phyloP scores from a whole-genome alignment of 2,797 vertebrate species.

The Microhierax caerulescens region DNA sequence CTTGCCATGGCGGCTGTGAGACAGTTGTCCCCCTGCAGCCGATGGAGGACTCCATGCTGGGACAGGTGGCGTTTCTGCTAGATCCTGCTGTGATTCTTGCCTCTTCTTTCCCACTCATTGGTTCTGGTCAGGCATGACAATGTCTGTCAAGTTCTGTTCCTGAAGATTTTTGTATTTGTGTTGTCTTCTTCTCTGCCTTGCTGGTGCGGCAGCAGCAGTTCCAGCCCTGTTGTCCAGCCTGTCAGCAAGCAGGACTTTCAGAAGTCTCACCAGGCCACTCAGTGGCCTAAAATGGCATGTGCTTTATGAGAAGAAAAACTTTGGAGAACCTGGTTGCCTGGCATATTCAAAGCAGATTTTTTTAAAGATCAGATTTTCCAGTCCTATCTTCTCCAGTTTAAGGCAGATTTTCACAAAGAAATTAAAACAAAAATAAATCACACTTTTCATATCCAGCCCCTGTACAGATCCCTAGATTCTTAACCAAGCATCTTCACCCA shows the following conservation, averaged over 20 bases:
- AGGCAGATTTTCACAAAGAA: background rate
- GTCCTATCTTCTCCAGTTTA: background rate
- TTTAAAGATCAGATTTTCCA: background rate
- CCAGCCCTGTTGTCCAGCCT: background rate
- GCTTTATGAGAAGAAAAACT: background rate
- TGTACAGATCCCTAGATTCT: background rate
- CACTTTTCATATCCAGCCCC: background rate
- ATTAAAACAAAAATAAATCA: background rate
- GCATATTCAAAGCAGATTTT: background rate
- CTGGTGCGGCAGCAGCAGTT: background rate
- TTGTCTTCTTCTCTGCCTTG: background rate
- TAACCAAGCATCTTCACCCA: background rate
- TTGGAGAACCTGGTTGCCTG: background rate
- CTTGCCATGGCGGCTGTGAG: background rate
- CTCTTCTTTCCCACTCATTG: background rate
- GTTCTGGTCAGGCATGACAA: background rate
- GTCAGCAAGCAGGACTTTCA: background rate
- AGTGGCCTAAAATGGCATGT: background rate
- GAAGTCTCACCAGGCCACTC: background rate
- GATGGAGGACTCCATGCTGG: rapidly evolving
- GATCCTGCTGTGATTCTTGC: background rate
- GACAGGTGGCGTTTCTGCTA: background rate
- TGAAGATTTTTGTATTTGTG: background rate
- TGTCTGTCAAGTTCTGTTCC: background rate
- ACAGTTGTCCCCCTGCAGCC: background rate